These are phyloP conservation scores for Calidris pugnax DNA, from an alignment of 2,113 vertebrate species.

Conservation along the genomic window DNA sequence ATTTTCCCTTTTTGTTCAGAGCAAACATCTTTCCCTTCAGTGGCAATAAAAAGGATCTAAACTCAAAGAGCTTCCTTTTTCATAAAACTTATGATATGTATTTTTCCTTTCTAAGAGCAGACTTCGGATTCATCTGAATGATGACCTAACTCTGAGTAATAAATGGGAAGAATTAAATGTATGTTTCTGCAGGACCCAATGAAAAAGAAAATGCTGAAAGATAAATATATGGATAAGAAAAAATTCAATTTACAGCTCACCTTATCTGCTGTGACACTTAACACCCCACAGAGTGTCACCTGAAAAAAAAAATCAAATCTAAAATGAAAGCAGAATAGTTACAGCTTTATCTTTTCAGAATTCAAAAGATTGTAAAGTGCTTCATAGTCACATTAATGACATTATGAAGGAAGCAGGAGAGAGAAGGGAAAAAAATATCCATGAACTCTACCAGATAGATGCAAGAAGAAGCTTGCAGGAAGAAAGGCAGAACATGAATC, in stretches of 20 bases:
- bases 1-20: slow-evolving; percentile 9
- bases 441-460: not conserved
- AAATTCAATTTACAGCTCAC: not conserved
- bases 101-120: not conserved
- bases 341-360: not conserved
- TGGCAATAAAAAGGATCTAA: not conserved
- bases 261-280: slow-evolving; percentile 15
- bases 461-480: not conserved
- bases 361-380: not conserved
- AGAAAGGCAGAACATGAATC: not conserved
- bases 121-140: not conserved
- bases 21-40: slow-evolving; percentile 14
- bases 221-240: slow-evolving; percentile 6
- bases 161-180: not conserved
- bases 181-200: not conserved
- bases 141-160: not conserved
- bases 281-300: not conserved
- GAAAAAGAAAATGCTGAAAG: not conserved
- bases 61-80: not conserved
- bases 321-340: not conserved
- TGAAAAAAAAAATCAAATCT: not conserved
- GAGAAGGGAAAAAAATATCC: not conserved
- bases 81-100: not conserved
- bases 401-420: not conserved
- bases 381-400: not conserved